A percentile compares a stretch with the other conserved stretches of the same genome.
Evolutionary conservation across 2,797 vertebrate genomes (phyloP).

Genomic region (Merluccius polli): DNA sequence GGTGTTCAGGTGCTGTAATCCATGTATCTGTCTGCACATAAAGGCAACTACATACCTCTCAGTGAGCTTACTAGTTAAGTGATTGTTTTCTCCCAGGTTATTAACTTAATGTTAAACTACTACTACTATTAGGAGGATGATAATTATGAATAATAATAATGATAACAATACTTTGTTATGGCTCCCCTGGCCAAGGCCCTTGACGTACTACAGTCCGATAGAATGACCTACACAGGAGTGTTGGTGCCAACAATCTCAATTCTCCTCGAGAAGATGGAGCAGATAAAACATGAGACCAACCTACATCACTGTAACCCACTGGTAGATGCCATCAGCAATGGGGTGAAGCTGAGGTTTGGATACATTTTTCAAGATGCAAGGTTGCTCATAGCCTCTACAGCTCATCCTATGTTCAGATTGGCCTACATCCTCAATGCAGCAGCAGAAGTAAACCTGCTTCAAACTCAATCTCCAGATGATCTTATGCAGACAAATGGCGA

Average conservation of each 20-base stretch:
- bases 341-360: constrained; percentile 24
- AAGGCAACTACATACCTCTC: constrained; percentile 12
- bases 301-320: constrained; percentile 22
- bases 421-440: constrained; percentile 20
- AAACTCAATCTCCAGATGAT: constrained; percentile 23
- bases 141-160: too few species aligned
- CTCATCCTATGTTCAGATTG: constrained; percentile 30
- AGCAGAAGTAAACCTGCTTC: constrained; percentile 14
- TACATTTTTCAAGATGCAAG: constrained; percentile 25
- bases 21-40: constrained; percentile 15
- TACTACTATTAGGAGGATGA: neutral
- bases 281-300: constrained; percentile 13
- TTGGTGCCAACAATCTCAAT: constrained; percentile 28
- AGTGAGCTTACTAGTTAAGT: too few species aligned
- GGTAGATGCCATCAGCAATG: constrained; percentile 23
- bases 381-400: constrained; percentile 29
- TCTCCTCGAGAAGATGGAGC: constrained; percentile 20
- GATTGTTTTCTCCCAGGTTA: constrained; percentile 5
- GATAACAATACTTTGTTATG: neutral
- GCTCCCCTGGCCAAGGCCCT: constrained; percentile 21
- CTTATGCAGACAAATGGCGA: constrained; percentile 21
- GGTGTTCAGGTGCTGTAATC: constrained; percentile 20
- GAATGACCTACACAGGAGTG: constrained; percentile 20
- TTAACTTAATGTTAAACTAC: constrained; percentile 5
- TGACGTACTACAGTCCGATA: constrained; percentile 18